Conservation (phyloP, 2,797 vertebrate species). For the Hypotaenidia philippensis region DNA sequence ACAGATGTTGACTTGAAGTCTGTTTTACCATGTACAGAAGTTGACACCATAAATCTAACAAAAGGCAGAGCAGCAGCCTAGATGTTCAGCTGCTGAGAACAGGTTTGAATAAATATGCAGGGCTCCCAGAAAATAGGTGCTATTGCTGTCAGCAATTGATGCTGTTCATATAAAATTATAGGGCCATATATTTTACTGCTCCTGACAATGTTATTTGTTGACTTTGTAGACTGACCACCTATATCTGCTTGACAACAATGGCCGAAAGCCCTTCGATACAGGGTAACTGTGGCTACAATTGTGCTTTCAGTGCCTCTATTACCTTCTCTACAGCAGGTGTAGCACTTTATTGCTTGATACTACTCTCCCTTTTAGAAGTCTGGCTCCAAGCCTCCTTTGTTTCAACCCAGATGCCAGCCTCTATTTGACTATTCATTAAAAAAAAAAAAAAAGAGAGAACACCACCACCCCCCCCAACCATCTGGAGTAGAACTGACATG, state of each 20-base stretch:
- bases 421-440: constrained; percentile 75
- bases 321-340: constrained; percentile 76
- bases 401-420: constrained; percentile 75
- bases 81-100: neutral
- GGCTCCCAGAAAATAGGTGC: neutral
- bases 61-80: neutral
- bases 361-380: constrained; percentile 56
- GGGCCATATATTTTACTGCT: neutral
- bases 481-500: constrained; percentile 79
- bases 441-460: neutral
- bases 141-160: neutral
- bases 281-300: constrained; percentile 27
- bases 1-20: neutral
- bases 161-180: constrained; percentile 8
- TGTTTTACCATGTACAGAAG: neutral
- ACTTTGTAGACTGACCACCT: constrained; percentile 14
- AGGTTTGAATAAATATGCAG: neutral
- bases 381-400: constrained; percentile 80
- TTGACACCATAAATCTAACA: constrained; percentile 6
- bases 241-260: constrained; percentile 7
- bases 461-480: constrained; percentile 20
- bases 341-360: constrained; percentile 52
- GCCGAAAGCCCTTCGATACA: constrained; percentile 40
- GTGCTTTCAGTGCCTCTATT: constrained; percentile 53
- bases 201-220: neutral